Percentiles rank a stretch among this genome's conserved stretches.
Evolutionary conservation across 2,888 invertebrate species (phyloP).

Genomic region (Cantharis flavilabris): DNA sequence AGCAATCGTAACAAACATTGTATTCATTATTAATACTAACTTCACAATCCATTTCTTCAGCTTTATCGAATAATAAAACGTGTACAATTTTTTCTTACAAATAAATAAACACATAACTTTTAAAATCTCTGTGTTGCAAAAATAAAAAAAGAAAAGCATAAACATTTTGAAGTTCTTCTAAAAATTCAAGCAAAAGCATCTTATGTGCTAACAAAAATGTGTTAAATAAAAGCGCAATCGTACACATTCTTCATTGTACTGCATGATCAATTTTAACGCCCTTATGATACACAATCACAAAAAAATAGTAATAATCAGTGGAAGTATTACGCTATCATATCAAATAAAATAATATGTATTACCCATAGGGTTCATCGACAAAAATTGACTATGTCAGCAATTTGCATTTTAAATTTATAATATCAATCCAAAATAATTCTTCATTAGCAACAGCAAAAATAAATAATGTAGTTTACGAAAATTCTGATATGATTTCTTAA

Average conservation of each 20-base stretch:
- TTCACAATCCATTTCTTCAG: slow-evolving; percentile 4
- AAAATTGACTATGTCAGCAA: slow-evolving; percentile 29
- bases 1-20: slow-evolving; percentile 14
- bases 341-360: slow-evolving; percentile 15
- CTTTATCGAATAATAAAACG: not conserved
- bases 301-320: slow-evolving; percentile 44
- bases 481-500: not conserved
- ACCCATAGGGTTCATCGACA: slow-evolving; percentile 29
- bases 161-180: not conserved
- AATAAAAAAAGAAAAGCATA: not conserved
- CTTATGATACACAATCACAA: slow-evolving; percentile 12
- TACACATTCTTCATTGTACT: slow-evolving; percentile 1
- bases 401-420: slow-evolving; percentile 8
- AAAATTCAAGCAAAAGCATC: slow-evolving; percentile 2
- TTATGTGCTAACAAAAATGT: not conserved
- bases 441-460: not conserved
- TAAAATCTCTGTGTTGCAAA: not conserved
- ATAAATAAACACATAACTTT: not conserved
- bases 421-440: not conserved
- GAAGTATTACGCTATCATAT: slow-evolving; percentile 52
- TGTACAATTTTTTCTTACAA: not conserved
- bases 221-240: not conserved
- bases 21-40: slow-evolving; percentile 20
- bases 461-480: not conserved
- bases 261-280: slow-evolving; percentile 24